Conservation (phyloP, 2,888 invertebrate genomes). For the Dione juno region DNA sequence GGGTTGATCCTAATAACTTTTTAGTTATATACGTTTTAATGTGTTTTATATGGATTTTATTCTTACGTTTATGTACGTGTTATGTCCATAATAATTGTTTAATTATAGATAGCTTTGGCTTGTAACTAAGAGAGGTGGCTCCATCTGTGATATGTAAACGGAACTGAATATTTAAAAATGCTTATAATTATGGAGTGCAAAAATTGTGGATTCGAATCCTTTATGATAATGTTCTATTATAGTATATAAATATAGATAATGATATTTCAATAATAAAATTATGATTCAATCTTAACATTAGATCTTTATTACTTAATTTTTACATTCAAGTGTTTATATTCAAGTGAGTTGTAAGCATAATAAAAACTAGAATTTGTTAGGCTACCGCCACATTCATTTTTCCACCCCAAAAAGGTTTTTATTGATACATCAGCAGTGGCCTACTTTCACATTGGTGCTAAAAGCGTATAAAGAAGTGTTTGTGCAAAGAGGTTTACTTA, state of each 20-base stretch:
- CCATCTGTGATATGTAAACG: background rate
- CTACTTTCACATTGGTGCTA: slow-evolving; percentile 61
- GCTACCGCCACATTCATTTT: slow-evolving; percentile 31
- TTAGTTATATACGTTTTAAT: slow-evolving; percentile 37
- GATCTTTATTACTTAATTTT: background rate
- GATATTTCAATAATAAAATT: background rate
- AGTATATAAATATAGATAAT: too few species aligned
- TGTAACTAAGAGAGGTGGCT: background rate
- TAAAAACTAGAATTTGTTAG: slow-evolving; percentile 35
- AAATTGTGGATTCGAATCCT: background rate
- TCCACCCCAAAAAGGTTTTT: slow-evolving; percentile 48
- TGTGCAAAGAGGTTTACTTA: slow-evolving; percentile 67
- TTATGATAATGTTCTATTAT: background rate
- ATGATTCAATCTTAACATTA: background rate
- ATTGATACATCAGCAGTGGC: slow-evolving; percentile 62
- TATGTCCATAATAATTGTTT: background rate
- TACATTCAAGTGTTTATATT: background rate
- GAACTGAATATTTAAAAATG: background rate
- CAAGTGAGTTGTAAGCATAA: slow-evolving; percentile 25
- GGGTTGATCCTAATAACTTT: slow-evolving; percentile 45
- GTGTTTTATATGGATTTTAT: slow-evolving; percentile 27
- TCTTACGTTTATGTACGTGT: background rate
- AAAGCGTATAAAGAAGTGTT: slow-evolving; percentile 65
- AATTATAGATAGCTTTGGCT: background rate
- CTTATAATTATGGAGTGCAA: background rate